Evolutionary conservation across 2,113 vertebrate species (phyloP), one percentile per base, ranked within the genome.

Genomic region (Galbula dea): DNA sequence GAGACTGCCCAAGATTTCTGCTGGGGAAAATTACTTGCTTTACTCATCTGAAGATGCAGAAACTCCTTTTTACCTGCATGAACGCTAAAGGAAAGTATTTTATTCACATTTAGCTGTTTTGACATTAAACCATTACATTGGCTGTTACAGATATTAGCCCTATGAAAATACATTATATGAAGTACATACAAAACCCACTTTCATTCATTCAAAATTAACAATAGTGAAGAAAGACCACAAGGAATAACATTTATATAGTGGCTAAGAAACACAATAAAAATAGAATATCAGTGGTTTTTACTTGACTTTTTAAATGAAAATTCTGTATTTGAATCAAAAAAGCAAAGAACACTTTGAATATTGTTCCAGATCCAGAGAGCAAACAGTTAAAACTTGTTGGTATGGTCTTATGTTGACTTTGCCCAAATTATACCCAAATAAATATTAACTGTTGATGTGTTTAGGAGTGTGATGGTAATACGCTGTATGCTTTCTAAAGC

Each of bases 221-320:
- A 93, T 9, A 94, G 76, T 62, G 91, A 94, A 88, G 86, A 93
- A 92, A 92, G 59, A 91, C 75, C 71, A 89, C 71, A 93, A 66
- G 69, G 77, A 90, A 69, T 73, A 87, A 77, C 51, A 80, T 83
- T 88, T 93, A 55, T 48, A 15, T 41, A 80, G 82, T 49, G 55
- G 36, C 59, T 83, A 83, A 48, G 19, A 85, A 85, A 75, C 43
- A 86, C 61, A 85, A 45, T 39, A 45, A 86, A 88, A 39, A 65
- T 75, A 14, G 10, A 85, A 9, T 27, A 61, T 34, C 20, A n/a
- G 15, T 57, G 41, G 30, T 26, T 92, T 76, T 66, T 75, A 67
- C 16, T 92, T 54, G 39, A 51, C 19, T 80, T 88, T 45, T 63
- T 65, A 73, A 82, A 89, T 26, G n/a, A 48, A 82, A 94, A 19